Base-by-base conservation (phyloP, 2,888 invertebrate species). In the Rhogogaster chlorosoma region DNA sequence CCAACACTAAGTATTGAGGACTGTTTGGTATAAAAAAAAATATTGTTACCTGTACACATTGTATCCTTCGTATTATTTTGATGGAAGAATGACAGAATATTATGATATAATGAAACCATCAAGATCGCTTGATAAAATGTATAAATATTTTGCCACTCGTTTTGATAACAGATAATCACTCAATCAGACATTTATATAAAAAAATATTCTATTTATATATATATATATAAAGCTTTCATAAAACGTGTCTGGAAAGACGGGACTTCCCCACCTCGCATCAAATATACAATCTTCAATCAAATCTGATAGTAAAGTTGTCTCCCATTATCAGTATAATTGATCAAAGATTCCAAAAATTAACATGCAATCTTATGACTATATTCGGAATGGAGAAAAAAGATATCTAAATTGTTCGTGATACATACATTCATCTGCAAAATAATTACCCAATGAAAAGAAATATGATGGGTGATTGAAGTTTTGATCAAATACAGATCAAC, bases 151-250 rank as follows among this genome's bases (percentile, higher is more conserved):
- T 71, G 12, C 22, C 22, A n/a, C 22, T 53, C 53, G 29, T 77
- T 32, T 26, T 42, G 10, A 45, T 5, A 73, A 77, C 29, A 18
- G 29, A 49, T 53, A 49, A 15, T 77, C 9, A 49, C 53, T 49
- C n/a, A 77, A 53, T 77, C 77, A n/a, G 18, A 49, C 29, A 53
- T 49, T 77, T 77, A 53, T 53, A 32, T 49, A 77, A 77, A 77
- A 73, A 49, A 32, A 49, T 49, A 49, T 53, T 29, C 77, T 49
- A 77, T 26, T n/a, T n/a, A n/a, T n/a, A n/a, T n/a, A n/a, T n/a
- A n/a, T 26, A 32, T 49, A 77, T n/a, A 26, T 18, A 29, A 77
- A 77, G n/a, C 42, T 42, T 75, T 26, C 45, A 42, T 2, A 70
- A 36, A 32, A 70, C 15, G 32, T 36, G 32, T 36, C 70, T 32